phyloP scores from a whole-genome alignment of 2,113 vertebrate species.

The Planiliza haematocheilus region DNA sequence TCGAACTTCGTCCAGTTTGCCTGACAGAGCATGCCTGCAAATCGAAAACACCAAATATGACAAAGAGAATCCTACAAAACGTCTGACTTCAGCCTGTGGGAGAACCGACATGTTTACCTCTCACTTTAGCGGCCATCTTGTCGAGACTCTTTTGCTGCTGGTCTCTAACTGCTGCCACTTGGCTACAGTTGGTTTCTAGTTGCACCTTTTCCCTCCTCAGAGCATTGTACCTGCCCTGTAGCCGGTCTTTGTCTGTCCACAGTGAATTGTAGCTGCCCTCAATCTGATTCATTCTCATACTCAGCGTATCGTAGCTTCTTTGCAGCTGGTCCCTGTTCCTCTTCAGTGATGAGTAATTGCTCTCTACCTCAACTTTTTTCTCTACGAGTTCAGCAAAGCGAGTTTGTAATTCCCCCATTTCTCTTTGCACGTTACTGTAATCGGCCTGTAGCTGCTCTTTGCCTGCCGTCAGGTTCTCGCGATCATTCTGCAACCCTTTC shows the following conservation, averaged over 20 bases:
- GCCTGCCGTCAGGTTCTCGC: background rate
- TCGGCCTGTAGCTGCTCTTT: conserved; percentile 20
- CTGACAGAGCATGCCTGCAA: conserved; percentile 17
- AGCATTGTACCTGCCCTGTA: conserved; percentile 2
- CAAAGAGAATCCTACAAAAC: no score
- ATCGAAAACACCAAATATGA: background rate
- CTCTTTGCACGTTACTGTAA: conserved; percentile 10
- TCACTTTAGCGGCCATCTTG: conserved; percentile 8
- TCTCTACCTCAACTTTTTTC: conserved; percentile 13
- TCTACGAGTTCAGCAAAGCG: background rate
- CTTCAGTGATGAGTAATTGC: conserved; percentile 22
- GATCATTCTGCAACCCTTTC: background rate
- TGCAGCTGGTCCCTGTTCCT: conserved; percentile 30
- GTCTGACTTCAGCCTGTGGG: background rate
- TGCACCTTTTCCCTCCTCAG: background rate
- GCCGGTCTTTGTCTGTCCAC: conserved; percentile 1
- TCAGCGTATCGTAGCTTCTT: background rate
- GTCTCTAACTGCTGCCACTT: background rate
- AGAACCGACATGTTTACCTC: conserved; percentile 25
- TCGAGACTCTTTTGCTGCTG: background rate
- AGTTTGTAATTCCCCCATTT: background rate
- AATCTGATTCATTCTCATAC: background rate
- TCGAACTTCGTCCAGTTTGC: conserved; percentile 45
- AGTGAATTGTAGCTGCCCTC: conserved; percentile 9
- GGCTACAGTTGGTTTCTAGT: conserved; percentile 9